These are phyloP conservation scores for Pomatorhinus ruficollis DNA, from an alignment of 2,113 vertebrate genomes.

Conservation along the genomic window DNA sequence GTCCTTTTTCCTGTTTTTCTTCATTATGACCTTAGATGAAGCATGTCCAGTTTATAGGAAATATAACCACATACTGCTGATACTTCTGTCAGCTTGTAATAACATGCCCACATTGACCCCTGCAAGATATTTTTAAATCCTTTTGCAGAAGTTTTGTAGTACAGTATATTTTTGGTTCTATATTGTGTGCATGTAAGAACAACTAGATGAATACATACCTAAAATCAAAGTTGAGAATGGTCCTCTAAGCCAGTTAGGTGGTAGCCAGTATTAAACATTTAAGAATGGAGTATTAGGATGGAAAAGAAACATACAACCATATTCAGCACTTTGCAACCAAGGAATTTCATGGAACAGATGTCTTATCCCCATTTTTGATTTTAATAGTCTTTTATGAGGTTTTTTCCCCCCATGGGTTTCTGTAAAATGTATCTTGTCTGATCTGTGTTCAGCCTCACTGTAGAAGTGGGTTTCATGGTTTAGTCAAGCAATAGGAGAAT, in stretches of 20 bases:
- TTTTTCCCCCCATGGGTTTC: neutral
- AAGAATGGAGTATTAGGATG: neutral
- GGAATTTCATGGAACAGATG: neutral
- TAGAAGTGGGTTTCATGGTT: neutral
- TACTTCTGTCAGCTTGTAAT: neutral
- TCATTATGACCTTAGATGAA: neutral
- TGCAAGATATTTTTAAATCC: neutral
- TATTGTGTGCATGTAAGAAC: neutral
- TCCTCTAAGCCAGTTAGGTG: neutral
- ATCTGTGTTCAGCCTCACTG: neutral
- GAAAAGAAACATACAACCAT: neutral
- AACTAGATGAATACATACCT: neutral
- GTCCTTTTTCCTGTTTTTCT: neutral
- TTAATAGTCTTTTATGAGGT: neutral
- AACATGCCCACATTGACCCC: neutral
- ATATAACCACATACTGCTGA: neutral
- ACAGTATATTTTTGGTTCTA: neutral
- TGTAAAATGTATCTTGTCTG: neutral
- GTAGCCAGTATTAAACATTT: neutral
- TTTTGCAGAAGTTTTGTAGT: neutral
- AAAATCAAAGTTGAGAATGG: neutral
- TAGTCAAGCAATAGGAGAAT: neutral
- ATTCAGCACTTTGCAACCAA: neutral
- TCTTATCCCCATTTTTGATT: neutral
- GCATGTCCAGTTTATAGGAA: neutral